phyloP scores from a whole-genome alignment of 2,797 vertebrate genomes.

The Neosalanx taihuensis region DNA sequence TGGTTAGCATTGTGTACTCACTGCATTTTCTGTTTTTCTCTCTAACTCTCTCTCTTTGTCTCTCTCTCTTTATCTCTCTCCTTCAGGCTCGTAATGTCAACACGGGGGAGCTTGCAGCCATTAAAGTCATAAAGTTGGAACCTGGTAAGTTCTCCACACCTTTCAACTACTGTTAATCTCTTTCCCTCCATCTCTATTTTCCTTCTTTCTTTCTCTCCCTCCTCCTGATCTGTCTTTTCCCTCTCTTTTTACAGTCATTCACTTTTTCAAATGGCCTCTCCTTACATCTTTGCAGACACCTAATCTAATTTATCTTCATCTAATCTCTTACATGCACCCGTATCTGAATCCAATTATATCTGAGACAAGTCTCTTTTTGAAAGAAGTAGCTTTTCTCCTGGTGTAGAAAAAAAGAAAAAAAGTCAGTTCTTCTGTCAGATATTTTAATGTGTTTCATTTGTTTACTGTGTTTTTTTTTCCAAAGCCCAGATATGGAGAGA shows the following conservation, averaged over 20 bases:
- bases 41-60: background rate
- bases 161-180: background rate
- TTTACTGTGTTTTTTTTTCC: background rate
- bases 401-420: background rate
- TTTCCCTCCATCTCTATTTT: background rate
- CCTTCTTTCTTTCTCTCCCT: background rate
- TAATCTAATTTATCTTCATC: background rate
- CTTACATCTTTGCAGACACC: no score
- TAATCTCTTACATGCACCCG: background rate
- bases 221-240: background rate
- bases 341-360: background rate
- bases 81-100: conserved; percentile 95
- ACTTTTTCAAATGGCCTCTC: background rate
- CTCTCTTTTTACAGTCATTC: background rate
- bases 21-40: background rate
- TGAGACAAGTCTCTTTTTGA: background rate
- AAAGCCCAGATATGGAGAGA: conserved; percentile 1
- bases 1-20: background rate
- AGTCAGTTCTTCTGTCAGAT: background rate
- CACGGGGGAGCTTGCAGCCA: conserved; percentile 95
- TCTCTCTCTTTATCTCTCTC: background rate
- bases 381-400: background rate
- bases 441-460: background rate
- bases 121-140: conserved; percentile 99
- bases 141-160: conserved; percentile 78